These are phyloP conservation scores for Malacoctenus gilli DNA, from an alignment of 2,797 vertebrate species.

Conservation along the genomic window DNA sequence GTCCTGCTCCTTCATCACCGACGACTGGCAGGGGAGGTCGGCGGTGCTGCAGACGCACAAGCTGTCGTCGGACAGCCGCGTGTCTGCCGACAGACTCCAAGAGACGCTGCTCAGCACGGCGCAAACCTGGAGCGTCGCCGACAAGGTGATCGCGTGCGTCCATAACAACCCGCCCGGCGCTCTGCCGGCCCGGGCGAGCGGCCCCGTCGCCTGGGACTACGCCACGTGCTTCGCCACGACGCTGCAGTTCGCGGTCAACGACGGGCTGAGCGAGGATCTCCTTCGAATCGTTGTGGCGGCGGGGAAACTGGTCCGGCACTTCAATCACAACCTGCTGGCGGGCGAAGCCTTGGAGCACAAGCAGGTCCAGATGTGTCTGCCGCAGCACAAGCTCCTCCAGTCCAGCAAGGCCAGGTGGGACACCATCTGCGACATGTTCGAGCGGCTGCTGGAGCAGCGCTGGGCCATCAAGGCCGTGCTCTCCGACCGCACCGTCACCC, in stretches of 20 bases:
- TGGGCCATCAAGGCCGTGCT: slow-evolving; percentile 74
- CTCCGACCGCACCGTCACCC: slow-evolving; percentile 65
- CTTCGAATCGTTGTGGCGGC: slow-evolving; percentile 53
- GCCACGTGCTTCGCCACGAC: slow-evolving; percentile 63
- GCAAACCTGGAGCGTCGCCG: slow-evolving; percentile 52
- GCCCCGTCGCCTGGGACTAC: slow-evolving; percentile 49
- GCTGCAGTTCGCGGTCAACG: slow-evolving; percentile 51
- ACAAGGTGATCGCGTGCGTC: slow-evolving; percentile 64
- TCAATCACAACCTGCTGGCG: slow-evolving; percentile 45
- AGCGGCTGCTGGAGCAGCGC: slow-evolving; percentile 65
- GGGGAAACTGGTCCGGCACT: slow-evolving; percentile 65
- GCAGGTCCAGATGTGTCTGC: slow-evolving; percentile 70
- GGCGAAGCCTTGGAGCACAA: slow-evolving; percentile 63
- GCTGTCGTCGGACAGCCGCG: slow-evolving; percentile 37
- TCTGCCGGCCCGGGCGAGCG: not conserved
- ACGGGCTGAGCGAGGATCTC: slow-evolving; percentile 66
- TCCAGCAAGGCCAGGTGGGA: slow-evolving; percentile 67
- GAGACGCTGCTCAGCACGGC: slow-evolving; percentile 48
- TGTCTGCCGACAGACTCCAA: slow-evolving; percentile 6
- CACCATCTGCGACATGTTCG: slow-evolving; percentile 70
- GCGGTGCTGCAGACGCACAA: slow-evolving; percentile 69
- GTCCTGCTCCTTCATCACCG: slow-evolving; percentile 72
- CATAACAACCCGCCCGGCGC: slow-evolving; percentile 45
- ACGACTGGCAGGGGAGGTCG: slow-evolving; percentile 69
- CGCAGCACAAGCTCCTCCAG: slow-evolving; percentile 58